These are phyloP conservation scores for Drosophila sproati DNA, from an alignment of 1,140 invertebrate genomes.

Conservation along the genomic window DNA sequence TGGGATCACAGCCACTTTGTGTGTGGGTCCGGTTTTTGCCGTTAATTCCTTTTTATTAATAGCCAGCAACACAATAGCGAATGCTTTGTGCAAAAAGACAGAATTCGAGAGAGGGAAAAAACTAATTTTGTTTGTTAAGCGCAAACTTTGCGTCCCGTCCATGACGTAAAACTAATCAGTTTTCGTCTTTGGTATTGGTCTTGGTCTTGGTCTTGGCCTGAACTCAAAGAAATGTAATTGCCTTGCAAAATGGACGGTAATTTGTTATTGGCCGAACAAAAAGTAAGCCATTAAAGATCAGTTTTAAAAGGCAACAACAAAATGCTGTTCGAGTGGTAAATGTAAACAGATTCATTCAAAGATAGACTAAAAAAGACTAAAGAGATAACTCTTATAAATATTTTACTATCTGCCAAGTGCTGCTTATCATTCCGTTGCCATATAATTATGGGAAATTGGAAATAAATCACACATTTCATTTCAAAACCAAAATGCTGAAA, in stretches of 20 bases:
- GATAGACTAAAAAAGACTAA: constrained; percentile 1
- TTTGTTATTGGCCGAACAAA: not conserved
- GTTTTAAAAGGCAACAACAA: not conserved
- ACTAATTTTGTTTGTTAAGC: constrained; percentile 61
- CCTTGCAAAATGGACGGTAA: constrained; percentile 1
- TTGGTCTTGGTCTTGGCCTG: constrained; percentile 2
- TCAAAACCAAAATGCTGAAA: constrained; percentile 7
- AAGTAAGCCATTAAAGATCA: not conserved
- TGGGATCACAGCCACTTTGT: constrained; percentile 67
- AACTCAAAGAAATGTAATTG: constrained; percentile 38
- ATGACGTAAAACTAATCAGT: constrained; percentile 69
- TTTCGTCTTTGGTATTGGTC: constrained; percentile 24
- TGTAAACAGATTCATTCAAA: not conserved
- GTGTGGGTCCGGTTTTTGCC: constrained; percentile 77
- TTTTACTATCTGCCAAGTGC: not conserved
- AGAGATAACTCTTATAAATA: not conserved
- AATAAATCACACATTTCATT: constrained; percentile 29
- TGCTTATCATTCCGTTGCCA: constrained; percentile 1
- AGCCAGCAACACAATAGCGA: constrained; percentile 62
- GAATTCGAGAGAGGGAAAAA: constrained; percentile 31
- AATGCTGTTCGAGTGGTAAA: not conserved
- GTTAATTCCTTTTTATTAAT: constrained; percentile 83
- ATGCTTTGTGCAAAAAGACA: constrained; percentile 20
- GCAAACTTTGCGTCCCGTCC: constrained; percentile 27
- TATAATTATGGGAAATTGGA: constrained; percentile 25